These are phyloP conservation scores for Halcyon smyrnensis DNA, from an alignment of 2,797 vertebrate genomes.

Conservation along the genomic window DNA sequence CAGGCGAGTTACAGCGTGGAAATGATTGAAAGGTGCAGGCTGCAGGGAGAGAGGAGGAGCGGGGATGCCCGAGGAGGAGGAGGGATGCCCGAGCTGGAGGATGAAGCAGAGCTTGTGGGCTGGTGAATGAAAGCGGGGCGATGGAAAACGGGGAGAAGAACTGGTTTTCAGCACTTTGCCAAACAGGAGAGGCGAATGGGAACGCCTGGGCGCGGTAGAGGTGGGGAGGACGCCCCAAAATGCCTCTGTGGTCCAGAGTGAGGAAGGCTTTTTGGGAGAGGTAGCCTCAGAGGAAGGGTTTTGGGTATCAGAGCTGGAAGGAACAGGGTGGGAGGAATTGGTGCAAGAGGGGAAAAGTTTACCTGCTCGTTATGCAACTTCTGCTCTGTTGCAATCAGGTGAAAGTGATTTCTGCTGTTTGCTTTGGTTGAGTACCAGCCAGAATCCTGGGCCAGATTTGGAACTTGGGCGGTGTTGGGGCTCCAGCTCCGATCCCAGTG, in stretches of 20 bases:
- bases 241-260: neutral
- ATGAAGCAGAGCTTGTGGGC: rapidly evolving
- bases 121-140: rapidly evolving
- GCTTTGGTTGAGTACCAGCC: neutral
- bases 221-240: rapidly evolving
- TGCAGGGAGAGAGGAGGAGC: neutral
- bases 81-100: rapidly evolving
- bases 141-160: neutral
- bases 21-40: neutral
- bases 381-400: neutral
- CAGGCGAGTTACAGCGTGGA: neutral
- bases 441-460: neutral
- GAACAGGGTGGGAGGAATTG: neutral
- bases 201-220: rapidly evolving
- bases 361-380: neutral
- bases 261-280: neutral
- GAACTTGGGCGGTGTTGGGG: rapidly evolving
- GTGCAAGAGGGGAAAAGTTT: neutral
- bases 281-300: neutral
- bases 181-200: no score
- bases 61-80: neutral
- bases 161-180: rapidly evolving
- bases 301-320: neutral
- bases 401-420: neutral
- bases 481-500: rapidly evolving